Base-by-base conservation (phyloP, 2,797 vertebrate species). In the Australoheros facetus region DNA sequence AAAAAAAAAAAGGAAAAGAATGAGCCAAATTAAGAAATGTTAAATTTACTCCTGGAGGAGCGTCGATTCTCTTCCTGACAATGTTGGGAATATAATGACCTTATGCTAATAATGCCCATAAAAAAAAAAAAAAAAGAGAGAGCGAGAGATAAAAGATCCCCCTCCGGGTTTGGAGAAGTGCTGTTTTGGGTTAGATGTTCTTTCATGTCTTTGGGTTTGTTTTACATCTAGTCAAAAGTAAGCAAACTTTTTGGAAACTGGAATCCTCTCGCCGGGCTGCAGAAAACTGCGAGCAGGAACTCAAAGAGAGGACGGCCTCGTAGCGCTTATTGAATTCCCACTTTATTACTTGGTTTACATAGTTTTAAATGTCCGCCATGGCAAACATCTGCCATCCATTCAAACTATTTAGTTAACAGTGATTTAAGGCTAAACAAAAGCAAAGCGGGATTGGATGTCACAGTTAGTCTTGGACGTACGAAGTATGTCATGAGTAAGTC, bases 201-300 rank as follows among this genome's bases (percentile, higher is more conserved):
- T 91, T 90, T 90, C 64, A 86, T 85, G 77, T 89, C 79, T 75
- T 79, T 73, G 74, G 66, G 66, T 92, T 90, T 88, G 75, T 88
- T 89, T 92, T 64, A 60, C 71, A 76, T 88, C 82, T 56, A 82
- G 77, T 71, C 23, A 86, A 84, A 89, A 81, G 73, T 74, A 84
- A 89, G 79, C 73, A 87, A 89, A 89, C 70, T 86, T 87, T 34
- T 85, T 73, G 54, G 28, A 79, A 75, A 87, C 71, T 60, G 56
- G 48, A 57, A 71, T 57, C 32, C 14, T 71, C 32, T 74, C 30
- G 5, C 34, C 1, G 14, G 64, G 21, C 53, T 71, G 23, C 19
- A 30, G 11, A 55, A 76, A 70, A 74, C 10, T 17, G 34, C 23
- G 13, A 69, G 30, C 7, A 26, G 55, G 51, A 77, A 56, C 7